Percentiles rank a stretch among this genome's conserved stretches.
These are phyloP conservation scores for Escarpia spicata DNA, from an alignment of 2,888 invertebrate species.

Conservation along the genomic window DNA sequence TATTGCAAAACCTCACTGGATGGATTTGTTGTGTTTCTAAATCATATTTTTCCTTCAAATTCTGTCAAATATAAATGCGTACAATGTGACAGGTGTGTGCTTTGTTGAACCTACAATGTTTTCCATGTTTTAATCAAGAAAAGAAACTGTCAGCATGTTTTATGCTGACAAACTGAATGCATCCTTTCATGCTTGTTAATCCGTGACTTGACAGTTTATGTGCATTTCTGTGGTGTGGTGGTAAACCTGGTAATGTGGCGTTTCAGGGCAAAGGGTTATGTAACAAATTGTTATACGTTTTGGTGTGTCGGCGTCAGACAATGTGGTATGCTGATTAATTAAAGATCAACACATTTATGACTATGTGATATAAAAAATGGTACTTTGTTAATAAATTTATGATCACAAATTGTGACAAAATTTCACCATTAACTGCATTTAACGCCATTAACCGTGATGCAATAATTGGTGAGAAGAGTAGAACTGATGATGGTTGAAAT, in stretches of 20 bases:
- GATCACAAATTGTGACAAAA: neutral
- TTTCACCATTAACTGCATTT: neutral
- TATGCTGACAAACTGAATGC: neutral
- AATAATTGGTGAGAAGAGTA: neutral
- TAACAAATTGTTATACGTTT: neutral
- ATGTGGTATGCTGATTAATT: neutral
- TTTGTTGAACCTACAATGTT: too few relatives aligned
- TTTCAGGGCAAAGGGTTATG: neutral
- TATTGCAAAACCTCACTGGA: neutral
- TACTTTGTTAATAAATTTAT: neutral
- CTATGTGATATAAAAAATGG: neutral
- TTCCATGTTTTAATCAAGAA: too few relatives aligned
- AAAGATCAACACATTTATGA: neutral
- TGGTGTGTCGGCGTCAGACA: neutral
- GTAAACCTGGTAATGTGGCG: neutral
- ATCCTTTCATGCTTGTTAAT: neutral
- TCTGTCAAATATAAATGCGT: too few relatives aligned
- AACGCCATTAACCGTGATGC: neutral
- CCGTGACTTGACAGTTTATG: neutral
- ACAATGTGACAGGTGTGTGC: too few relatives aligned
- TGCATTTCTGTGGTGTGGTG: neutral
- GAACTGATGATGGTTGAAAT: neutral
- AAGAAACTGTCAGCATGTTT: neutral
- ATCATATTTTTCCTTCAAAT: too few relatives aligned
- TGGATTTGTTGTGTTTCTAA: neutral